Conservation (phyloP, 2,113 vertebrate species). For the Takifugu flavidus region DNA sequence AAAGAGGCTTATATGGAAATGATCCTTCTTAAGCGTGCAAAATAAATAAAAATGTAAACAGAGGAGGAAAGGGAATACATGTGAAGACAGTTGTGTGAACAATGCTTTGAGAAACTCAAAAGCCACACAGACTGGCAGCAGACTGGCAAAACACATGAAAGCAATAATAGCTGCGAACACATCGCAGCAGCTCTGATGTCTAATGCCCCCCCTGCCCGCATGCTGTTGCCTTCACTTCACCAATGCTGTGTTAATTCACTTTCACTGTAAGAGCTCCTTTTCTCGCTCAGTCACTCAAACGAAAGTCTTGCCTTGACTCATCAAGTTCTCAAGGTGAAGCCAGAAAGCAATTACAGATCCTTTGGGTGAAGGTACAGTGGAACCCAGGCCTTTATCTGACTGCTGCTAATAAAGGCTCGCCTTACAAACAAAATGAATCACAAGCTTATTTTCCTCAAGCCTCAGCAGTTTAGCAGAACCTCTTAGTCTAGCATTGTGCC, state of each 20-base stretch:
- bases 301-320: constrained; percentile 62
- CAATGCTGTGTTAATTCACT: constrained; percentile 50
- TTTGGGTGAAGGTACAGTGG: constrained; percentile 43
- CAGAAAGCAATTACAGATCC: constrained; percentile 69
- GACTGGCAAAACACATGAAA: background rate
- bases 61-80: no score
- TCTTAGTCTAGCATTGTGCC: constrained; percentile 43
- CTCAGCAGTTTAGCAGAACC: constrained; percentile 59
- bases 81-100: no score
- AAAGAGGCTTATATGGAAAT: no score
- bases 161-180: constrained; percentile 4
- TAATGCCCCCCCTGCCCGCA: constrained; percentile 20
- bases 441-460: constrained; percentile 57
- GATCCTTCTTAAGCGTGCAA: no score
- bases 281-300: constrained; percentile 57
- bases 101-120: no score
- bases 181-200: constrained; percentile 32
- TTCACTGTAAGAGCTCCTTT: constrained; percentile 31
- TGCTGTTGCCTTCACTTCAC: constrained; percentile 20
- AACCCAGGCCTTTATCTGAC: constrained; percentile 43
- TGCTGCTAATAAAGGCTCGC: constrained; percentile 53
- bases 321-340: constrained; percentile 67
- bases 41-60: no score
- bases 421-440: constrained; percentile 70
- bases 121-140: no score